Base-by-base conservation (phyloP, 2,113 vertebrate species). In the Strix aluco region DNA sequence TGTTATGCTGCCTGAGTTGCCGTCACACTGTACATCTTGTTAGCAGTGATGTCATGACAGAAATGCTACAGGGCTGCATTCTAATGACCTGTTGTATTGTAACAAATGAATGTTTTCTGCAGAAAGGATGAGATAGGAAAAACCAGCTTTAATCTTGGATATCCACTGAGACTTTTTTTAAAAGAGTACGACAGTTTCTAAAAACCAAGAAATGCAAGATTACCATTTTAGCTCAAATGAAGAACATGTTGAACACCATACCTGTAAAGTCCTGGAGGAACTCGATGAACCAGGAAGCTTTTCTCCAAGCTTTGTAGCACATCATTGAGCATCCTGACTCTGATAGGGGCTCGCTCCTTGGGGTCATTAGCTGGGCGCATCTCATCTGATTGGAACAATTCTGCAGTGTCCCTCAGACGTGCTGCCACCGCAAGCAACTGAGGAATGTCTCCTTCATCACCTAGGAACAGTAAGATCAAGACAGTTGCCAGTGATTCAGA, bases 341-440 rank as follows among this genome's bases (percentile, higher is more conserved):
- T 98, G 83, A 97, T 30, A 20, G 99, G 98, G 27, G 98, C 98
- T 42, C 99, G 94, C 92, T 99, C 99, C 81, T 98, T 98, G 6
- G 99, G 99, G 91, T 99, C 99, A 4, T 99, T 99, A 27, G 99
- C 99, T 16, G 99, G 99, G 23, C 99, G 98, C 99, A 99, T 99
- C 61, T 98, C 98, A 89, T 99, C 99, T 3, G 99, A 99, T 70
- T 99, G 99, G 94, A 99, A 98, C 90, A 99, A 97, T 36, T 99
- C 98, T 11, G 98, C 98, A 0, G 96, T 98, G 69, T 99, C 99
- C 81, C 99, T 97, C 70, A 99, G 97, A 22, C 82, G 73, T 6
- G 98, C 95, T 1, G 99, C 98, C 27, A 94, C 88, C 8, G 96
- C 97, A 69, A 99, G 97, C 90, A 99, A 90, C 42, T 98, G 95